Evolutionary conservation across 2,888 invertebrate species (phyloP).

Genomic region (Drosophila greeni): DNA sequence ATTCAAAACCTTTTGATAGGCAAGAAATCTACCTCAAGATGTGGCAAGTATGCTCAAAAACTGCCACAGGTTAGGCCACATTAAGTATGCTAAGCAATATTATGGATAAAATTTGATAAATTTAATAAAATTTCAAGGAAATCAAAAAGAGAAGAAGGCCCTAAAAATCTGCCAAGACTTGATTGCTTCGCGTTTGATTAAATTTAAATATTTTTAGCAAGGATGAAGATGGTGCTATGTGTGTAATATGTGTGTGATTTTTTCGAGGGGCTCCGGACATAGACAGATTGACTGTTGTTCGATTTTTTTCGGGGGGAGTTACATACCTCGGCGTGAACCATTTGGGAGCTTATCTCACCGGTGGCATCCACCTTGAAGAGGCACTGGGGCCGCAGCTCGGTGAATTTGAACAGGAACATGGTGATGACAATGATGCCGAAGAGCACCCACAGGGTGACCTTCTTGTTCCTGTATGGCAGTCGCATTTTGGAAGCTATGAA

Average conservation of each 20-base stretch:
- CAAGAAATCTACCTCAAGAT: no score
- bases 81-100: conserved; percentile 5
- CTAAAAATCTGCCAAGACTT: conserved; percentile 14
- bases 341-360: conserved; percentile 69
- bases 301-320: conserved; percentile 7
- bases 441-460: conserved; percentile 77
- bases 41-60: neutral
- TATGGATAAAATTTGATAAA: neutral
- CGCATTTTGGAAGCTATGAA: conserved; percentile 70
- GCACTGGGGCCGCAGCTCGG: conserved; percentile 78
- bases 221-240: conserved; percentile 18
- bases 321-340: conserved; percentile 78
- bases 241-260: conserved; percentile 1
- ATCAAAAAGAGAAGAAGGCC: neutral
- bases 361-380: conserved; percentile 76
- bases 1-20: rapidly evolving
- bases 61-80: no score
- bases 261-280: no score
- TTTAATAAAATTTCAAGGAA: neutral
- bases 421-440: conserved; percentile 77
- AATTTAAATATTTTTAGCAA: conserved; percentile 25
- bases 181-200: conserved; percentile 16
- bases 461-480: conserved; percentile 78
- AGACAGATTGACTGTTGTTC: conserved; percentile 30
- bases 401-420: conserved; percentile 79